A percentile compares a stretch with the other conserved stretches of the same genome.
Evolutionary conservation across 2,113 vertebrate species (phyloP).

Genomic region (Myotis lucifugus): DNA sequence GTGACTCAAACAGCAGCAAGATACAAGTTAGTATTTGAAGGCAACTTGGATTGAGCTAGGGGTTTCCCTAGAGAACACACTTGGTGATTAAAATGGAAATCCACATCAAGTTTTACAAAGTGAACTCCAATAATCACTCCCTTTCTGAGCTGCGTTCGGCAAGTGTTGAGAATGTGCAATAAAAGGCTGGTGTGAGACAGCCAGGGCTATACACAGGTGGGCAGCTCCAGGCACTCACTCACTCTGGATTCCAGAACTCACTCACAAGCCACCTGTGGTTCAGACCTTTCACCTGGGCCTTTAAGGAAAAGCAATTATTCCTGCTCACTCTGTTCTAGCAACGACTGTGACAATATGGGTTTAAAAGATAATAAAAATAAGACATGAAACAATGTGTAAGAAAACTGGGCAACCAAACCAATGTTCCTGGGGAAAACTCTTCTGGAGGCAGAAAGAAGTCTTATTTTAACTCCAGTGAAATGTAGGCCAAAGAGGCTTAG

Average conservation of each 20-base stretch:
- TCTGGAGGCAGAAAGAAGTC: slow-evolving; percentile 9
- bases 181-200: background rate
- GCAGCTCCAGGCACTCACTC: background rate
- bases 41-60: background rate
- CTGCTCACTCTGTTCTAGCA: background rate
- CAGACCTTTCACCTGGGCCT: background rate
- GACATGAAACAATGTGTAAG: background rate
- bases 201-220: background rate
- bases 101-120: background rate
- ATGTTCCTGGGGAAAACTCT: slow-evolving; percentile 8
- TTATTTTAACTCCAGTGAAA: background rate
- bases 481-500: background rate
- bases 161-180: background rate
- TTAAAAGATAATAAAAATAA: background rate
- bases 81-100: background rate
- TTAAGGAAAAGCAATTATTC: background rate
- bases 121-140: background rate
- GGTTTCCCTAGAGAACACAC: background rate
- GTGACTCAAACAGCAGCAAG: background rate
- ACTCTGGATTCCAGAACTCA: background rate
- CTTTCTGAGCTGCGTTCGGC: background rate
- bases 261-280: background rate
- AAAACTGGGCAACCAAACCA: background rate
- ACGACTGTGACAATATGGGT: background rate
- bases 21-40: background rate